Evolutionary conservation across 2,113 vertebrate species (phyloP).

Genomic region (Alexandromys fortis): DNA sequence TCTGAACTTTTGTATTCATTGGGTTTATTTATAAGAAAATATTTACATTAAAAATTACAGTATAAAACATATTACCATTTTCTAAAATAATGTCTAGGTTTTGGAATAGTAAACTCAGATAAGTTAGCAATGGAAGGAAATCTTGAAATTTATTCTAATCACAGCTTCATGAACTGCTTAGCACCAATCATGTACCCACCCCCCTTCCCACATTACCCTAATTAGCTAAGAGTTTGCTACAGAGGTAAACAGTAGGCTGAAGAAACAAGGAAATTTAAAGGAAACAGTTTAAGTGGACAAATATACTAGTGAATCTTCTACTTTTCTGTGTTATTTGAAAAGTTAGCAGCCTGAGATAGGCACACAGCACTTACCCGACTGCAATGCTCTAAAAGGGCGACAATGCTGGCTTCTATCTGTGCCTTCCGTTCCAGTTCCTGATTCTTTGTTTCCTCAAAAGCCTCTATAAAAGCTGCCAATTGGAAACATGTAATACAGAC

Average conservation of each 20-base stretch:
- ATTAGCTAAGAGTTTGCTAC: constrained; percentile 23
- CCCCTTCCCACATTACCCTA: not conserved
- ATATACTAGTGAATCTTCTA: not conserved
- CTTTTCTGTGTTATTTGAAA: not conserved
- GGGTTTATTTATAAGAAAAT: not conserved
- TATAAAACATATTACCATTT: constrained; percentile 36
- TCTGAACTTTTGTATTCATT: not conserved
- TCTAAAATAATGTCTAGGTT: constrained; percentile 7
- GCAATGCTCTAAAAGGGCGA: constrained; percentile 92
- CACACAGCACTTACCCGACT: constrained; percentile 88
- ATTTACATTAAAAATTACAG: constrained; percentile 20
- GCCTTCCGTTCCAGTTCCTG: constrained; percentile 88
- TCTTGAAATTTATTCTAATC: constrained; percentile 22
- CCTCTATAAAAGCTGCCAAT: constrained; percentile 90
- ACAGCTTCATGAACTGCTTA: not conserved
- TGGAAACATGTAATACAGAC: constrained; percentile 60
- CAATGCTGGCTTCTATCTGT: constrained; percentile 90
- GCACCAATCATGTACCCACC: not conserved
- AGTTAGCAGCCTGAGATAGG: not conserved
- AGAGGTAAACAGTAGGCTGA: constrained; percentile 50
- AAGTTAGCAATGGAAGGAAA: not conserved
- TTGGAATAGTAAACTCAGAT: constrained; percentile 36
- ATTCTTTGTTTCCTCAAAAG: constrained; percentile 89
- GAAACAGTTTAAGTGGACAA: not conserved
- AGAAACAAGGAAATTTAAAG: constrained; percentile 26